A percentile compares a stretch with the other conserved stretches of the same genome.
Conservation (phyloP, 2,888 invertebrate genomes). For the Latrodectus elegans region DNA sequence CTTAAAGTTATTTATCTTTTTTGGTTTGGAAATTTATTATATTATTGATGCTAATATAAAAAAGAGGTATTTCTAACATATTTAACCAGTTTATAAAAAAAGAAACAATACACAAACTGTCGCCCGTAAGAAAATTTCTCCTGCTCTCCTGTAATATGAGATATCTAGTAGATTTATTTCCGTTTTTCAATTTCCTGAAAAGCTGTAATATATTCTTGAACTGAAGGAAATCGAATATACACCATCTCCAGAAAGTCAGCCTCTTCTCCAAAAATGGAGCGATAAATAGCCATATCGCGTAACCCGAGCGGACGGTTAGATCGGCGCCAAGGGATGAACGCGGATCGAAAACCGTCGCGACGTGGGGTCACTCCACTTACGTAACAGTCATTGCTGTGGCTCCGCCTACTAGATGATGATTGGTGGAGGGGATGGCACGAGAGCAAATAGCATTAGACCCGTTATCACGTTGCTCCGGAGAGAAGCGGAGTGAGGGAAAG, state of each 20-base stretch:
- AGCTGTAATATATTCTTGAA: too few species aligned
- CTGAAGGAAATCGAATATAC: too few species aligned
- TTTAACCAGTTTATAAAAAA: too few species aligned
- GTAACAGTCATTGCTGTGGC: conserved; percentile 56
- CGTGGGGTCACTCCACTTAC: conserved; percentile 65
- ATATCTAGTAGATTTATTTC: too few species aligned
- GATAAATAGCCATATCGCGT: conserved; percentile 62
- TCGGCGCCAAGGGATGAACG: conserved; percentile 60
- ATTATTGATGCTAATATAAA: too few species aligned
- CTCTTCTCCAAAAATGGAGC: not conserved
- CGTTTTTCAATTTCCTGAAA: too few species aligned
- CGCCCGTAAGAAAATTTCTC: too few species aligned
- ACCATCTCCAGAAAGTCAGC: not conserved
- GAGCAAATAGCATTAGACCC: conserved; percentile 69
- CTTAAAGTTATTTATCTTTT: too few species aligned
- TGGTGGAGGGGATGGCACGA: conserved; percentile 67
- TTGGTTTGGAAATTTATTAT: too few species aligned
- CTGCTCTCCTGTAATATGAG: too few species aligned
- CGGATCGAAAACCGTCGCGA: conserved; percentile 38
- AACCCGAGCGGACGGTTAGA: conserved; percentile 32
- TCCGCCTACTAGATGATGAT: conserved; percentile 58
- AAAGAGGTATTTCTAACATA: too few species aligned
- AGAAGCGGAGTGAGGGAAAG: not conserved
- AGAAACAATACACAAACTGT: too few species aligned
- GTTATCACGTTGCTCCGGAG: conserved; percentile 62